A percentile compares a stretch with the other conserved stretches of the same genome.
Evolutionary conservation across 2,888 invertebrate genomes (phyloP).

Genomic region (Caenorhabditis panamensis): DNA sequence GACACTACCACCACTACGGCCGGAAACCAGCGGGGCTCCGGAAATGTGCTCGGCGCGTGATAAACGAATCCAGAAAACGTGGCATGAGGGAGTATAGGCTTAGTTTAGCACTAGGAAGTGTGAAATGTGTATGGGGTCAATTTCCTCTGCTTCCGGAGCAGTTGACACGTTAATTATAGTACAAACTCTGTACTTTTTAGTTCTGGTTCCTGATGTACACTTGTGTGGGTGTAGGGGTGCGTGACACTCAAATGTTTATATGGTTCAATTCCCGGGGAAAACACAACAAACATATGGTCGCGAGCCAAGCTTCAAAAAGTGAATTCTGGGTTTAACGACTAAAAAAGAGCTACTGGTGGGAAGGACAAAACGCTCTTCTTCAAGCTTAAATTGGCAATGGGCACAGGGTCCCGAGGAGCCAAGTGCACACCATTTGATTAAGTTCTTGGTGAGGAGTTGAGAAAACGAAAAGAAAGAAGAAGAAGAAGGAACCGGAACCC

Average conservation of each 20-base stretch:
- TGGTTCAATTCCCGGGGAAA: not conserved
- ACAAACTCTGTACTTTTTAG: not conserved
- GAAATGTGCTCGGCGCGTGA: not conserved
- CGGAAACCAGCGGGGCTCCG: not conserved
- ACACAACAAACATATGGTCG: slow-evolving; percentile 3
- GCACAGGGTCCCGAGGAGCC: not conserved
- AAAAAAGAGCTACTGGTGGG: not conserved
- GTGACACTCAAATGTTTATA: not conserved
- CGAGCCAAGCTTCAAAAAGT: not conserved
- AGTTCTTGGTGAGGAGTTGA: slow-evolving; percentile 21
- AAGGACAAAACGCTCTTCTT: slow-evolving; percentile 7
- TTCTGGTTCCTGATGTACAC: too few species aligned
- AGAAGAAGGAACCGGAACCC: slow-evolving; percentile 25
- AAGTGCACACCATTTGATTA: slow-evolving; percentile 55
- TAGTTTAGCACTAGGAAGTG: not conserved
- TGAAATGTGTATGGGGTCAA: not conserved
- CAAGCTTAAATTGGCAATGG: slow-evolving; percentile 2
- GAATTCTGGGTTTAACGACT: slow-evolving; percentile 2
- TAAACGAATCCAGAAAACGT: not conserved
- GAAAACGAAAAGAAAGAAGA: slow-evolving; percentile 13
- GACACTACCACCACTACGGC: slow-evolving; percentile 1
- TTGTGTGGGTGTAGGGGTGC: too few species aligned
- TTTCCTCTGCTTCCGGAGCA: slow-evolving; percentile 7
- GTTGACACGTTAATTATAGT: slow-evolving; percentile 19
- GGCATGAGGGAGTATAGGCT: too few species aligned